Percentiles rank a stretch among this genome's conserved stretches.
phyloP scores from a whole-genome alignment of 2,797 vertebrate species.

The Helarctos malayanus region DNA sequence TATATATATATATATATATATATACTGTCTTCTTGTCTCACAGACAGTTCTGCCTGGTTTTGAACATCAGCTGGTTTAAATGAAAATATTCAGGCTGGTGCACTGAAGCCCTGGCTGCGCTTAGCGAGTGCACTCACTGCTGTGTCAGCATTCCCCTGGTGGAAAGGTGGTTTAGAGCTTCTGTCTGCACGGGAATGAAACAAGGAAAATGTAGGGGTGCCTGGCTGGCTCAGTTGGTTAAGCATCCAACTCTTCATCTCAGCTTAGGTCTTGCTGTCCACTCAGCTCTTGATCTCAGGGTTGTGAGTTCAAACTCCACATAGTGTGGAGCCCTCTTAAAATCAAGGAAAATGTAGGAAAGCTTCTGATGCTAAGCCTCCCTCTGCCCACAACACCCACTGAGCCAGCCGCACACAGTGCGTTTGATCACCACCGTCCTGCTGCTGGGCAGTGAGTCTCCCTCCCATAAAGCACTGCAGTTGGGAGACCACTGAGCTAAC shows the following conservation, averaged over 20 bases:
- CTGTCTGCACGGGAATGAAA: neutral
- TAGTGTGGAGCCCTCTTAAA: neutral
- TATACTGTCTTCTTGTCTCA: too few relatives aligned
- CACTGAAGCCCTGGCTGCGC: neutral
- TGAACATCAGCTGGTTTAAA: neutral
- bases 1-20: too few relatives aligned
- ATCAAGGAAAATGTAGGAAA: neutral
- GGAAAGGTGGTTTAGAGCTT: neutral
- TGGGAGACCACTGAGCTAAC: fast-evolving
- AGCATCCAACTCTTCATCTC: neutral
- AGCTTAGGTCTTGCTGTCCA: neutral
- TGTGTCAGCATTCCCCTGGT: fast-evolving
- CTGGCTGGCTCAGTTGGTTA: neutral
- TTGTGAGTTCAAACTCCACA: neutral
- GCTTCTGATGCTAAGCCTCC: neutral
- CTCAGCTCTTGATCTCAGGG: neutral
- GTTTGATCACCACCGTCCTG: fast-evolving
- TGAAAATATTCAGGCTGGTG: neutral
- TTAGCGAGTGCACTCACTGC: neutral
- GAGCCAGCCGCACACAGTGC: fast-evolving
- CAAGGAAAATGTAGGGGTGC: neutral
- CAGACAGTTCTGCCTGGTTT: neutral
- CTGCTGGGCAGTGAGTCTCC: neutral
- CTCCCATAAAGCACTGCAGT: too few relatives aligned
- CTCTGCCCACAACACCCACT: fast-evolving